phyloP scores from a whole-genome alignment of 2,797 vertebrate genomes.

The Sus cebifrons region DNA sequence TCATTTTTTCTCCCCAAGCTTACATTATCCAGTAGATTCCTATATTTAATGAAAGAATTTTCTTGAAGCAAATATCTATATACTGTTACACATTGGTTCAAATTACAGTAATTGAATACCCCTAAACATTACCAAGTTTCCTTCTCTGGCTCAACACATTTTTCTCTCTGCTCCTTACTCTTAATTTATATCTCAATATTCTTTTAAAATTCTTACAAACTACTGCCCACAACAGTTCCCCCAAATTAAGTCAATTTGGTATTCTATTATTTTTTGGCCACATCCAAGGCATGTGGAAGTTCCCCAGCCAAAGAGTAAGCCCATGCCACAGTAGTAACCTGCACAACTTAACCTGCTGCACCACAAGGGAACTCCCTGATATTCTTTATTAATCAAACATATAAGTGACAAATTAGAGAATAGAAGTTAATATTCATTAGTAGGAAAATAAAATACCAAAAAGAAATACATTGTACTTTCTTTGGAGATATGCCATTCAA shows the following conservation, averaged over 20 bases:
- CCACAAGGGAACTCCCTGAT: no score
- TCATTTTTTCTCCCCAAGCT: background rate
- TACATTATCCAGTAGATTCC: background rate
- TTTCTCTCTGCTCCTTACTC: background rate
- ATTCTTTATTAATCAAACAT: background rate
- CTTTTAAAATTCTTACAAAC: background rate
- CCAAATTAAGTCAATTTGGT: background rate
- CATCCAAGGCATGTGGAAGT: no score
- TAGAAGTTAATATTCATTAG: background rate
- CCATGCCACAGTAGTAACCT: no score
- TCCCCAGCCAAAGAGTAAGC: no score
- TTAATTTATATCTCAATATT: background rate
- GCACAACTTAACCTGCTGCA: no score
- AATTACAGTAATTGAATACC: background rate
- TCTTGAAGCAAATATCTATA: background rate
- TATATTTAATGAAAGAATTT: background rate
- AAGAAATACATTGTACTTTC: background rate
- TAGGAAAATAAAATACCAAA: slow-evolving; percentile 23
- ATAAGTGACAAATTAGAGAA: background rate
- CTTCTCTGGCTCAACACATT: background rate
- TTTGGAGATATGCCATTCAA: background rate
- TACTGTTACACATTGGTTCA: background rate
- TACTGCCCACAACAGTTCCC: background rate
- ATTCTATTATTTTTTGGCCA: background rate
- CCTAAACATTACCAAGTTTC: background rate